These are phyloP conservation scores for Gopherus evgoodei DNA, from an alignment of 2,113 vertebrate genomes.

Conservation along the genomic window DNA sequence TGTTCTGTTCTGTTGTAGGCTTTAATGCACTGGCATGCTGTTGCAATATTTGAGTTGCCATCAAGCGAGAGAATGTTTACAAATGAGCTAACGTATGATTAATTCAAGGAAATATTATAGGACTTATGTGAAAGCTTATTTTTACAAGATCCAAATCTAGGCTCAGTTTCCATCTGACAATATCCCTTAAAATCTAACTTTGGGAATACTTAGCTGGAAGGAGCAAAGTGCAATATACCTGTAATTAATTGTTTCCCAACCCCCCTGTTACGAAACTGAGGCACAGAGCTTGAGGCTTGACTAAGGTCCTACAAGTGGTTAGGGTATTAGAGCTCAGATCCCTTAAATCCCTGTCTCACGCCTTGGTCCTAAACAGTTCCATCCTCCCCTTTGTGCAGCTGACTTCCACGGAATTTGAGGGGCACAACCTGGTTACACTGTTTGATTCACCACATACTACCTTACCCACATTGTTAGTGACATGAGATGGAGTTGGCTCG, in stretches of 20 bases:
- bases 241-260: neutral
- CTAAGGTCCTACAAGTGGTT: neutral
- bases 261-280: neutral
- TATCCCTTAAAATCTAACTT: neutral
- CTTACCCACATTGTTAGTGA: no score
- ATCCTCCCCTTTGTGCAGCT: neutral
- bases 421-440: neutral
- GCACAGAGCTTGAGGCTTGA: neutral
- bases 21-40: fast-evolving
- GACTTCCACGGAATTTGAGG: neutral
- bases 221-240: fast-evolving
- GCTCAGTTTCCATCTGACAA: neutral
- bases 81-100: fast-evolving
- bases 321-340: neutral
- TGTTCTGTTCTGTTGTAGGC: fast-evolving
- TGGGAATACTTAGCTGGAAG: neutral
- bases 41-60: neutral
- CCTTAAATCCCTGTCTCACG: neutral
- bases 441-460: neutral
- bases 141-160: neutral
- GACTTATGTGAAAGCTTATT: neutral
- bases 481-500: fast-evolving
- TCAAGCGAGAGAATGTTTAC: neutral
- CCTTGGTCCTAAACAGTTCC: no score
- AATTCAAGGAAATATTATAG: neutral